Conservation (phyloP, 2,113 vertebrate genomes). For the Odocoileus hemionus region DNA sequence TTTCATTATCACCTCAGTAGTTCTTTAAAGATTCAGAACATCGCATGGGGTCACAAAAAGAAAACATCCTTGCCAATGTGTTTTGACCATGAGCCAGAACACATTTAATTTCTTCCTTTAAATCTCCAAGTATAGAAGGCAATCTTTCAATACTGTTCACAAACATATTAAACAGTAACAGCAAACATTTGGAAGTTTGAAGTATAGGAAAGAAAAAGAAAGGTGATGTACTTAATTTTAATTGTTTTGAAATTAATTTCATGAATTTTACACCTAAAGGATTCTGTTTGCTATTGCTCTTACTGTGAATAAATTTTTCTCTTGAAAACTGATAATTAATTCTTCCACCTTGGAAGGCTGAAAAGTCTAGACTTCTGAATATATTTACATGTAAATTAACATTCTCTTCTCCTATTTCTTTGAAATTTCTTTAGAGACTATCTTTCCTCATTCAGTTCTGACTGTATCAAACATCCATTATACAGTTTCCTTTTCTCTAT, state of each 20-base stretch:
- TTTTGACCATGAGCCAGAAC: not conserved
- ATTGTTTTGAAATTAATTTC: constrained; percentile 74
- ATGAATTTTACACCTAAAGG: constrained; percentile 77
- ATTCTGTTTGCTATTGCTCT: constrained; percentile 65
- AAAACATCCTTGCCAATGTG: not conserved
- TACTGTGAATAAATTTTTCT: constrained; percentile 79
- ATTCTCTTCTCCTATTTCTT: constrained; percentile 79
- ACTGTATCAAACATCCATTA: constrained; percentile 68
- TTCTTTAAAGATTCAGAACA: constrained; percentile 18
- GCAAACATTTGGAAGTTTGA: constrained; percentile 61
- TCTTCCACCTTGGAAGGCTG: constrained; percentile 78
- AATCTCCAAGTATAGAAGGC: not conserved
- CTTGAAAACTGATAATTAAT: constrained; percentile 85
- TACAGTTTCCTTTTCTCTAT: constrained; percentile 60
- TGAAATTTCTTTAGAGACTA: constrained; percentile 82
- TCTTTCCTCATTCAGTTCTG: constrained; percentile 60
- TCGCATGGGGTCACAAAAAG: not conserved
- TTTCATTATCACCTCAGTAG: not conserved
- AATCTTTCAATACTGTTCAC: not conserved
- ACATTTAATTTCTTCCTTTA: not conserved
- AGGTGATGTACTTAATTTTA: constrained; percentile 70
- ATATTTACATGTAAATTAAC: constrained; percentile 82
- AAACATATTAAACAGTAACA: constrained; percentile 56
- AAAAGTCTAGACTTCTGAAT: constrained; percentile 76
- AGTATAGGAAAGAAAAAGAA: constrained; percentile 62